phyloP scores from a whole-genome alignment of 2,113 vertebrate species.

The Felis catus region F.catus_Fca126_mat1.0 CM031416.1:105744001-105744500 shows the following conservation, averaged over 20 bases:
- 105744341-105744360: not conserved
- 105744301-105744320: no score
- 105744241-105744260: no score
- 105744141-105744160: no score
- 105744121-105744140: not conserved
- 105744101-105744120: not conserved
- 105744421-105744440: not conserved
- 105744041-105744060: not conserved
- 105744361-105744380: not conserved
- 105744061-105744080: not conserved
- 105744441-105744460: not conserved
- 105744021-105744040: not conserved
- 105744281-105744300: no score
- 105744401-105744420: not conserved
- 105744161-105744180: no score
- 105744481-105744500: not conserved
- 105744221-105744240: no score
- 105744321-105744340: no score
- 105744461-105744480: not conserved
- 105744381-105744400: not conserved
- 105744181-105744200: no score
- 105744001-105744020: not conserved
- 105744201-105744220: no score
- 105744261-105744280: no score
- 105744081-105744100: not conserved